Percentiles rank a stretch among this genome's conserved stretches.
Evolutionary conservation across 2,113 vertebrate species (phyloP).

Genomic region (Calyptomena viridis): DNA sequence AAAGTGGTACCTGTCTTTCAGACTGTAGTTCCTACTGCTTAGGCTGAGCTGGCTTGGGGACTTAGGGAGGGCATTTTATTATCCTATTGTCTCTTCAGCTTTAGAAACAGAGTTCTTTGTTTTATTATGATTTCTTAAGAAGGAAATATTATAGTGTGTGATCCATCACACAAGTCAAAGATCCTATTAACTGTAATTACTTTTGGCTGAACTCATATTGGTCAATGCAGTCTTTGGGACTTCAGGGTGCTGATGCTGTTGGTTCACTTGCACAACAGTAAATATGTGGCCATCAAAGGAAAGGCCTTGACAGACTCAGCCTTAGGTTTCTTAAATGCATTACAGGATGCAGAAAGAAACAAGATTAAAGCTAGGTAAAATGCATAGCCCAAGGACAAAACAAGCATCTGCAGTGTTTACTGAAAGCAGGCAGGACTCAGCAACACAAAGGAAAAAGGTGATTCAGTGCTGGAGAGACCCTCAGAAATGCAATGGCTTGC

Average conservation of each 20-base stretch:
- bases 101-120: background rate
- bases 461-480: background rate
- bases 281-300: background rate
- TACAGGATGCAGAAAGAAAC: slow-evolving; percentile 9
- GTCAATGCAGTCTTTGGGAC: background rate
- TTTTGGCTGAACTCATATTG: slow-evolving; percentile 15
- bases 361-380: background rate
- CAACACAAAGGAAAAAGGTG: background rate
- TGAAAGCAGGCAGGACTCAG: background rate
- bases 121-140: slow-evolving; percentile 36
- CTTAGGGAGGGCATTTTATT: background rate
- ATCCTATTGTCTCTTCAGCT: background rate
- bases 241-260: background rate
- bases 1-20: background rate
- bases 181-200: slow-evolving; percentile 55
- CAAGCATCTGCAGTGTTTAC: background rate
- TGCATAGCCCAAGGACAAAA: background rate
- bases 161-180: slow-evolving; percentile 35
- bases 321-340: slow-evolving; percentile 25
- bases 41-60: background rate
- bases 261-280: background rate
- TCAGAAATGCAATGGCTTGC: background rate
- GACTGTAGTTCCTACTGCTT: background rate
- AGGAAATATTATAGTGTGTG: background rate
- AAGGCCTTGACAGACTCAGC: background rate